Conservation (phyloP, 2,797 vertebrate genomes). For the Lepidocolaptes lacrymiger region DNA sequence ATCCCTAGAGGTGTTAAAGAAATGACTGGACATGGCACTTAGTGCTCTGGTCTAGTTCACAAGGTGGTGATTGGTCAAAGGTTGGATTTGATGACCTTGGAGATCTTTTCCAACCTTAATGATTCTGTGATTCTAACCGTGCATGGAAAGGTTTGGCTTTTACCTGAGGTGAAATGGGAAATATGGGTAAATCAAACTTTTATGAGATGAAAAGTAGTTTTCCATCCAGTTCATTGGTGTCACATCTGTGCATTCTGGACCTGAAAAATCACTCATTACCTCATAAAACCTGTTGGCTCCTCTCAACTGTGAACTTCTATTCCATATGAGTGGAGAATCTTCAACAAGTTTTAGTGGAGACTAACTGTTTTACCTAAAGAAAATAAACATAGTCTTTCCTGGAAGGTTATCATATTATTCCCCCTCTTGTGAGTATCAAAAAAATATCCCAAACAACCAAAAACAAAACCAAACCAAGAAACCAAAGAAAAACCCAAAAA, state of each 20-base stretch:
- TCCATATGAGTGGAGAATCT: neutral
- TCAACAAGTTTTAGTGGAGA: neutral
- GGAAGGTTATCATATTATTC: neutral
- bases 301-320: neutral
- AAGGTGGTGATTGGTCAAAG: neutral
- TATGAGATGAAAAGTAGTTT: neutral
- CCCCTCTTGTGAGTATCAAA: neutral
- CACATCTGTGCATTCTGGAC: neutral
- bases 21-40: neutral
- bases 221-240: neutral
- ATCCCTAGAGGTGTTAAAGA: neutral
- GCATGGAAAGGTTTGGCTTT: neutral
- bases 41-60: neutral
- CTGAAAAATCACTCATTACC: neutral
- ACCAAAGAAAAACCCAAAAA: neutral
- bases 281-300: neutral
- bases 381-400: neutral
- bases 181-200: neutral
- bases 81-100: neutral
- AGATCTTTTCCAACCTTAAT: neutral
- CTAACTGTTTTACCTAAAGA: neutral
- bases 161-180: neutral
- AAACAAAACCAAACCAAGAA: neutral
- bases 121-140: neutral
- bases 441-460: neutral